A percentile compares a stretch with the other conserved stretches of the same genome.
Evolutionary conservation across 2,797 vertebrate species (phyloP).

Genomic region (Gambusia yucatana): DNA sequence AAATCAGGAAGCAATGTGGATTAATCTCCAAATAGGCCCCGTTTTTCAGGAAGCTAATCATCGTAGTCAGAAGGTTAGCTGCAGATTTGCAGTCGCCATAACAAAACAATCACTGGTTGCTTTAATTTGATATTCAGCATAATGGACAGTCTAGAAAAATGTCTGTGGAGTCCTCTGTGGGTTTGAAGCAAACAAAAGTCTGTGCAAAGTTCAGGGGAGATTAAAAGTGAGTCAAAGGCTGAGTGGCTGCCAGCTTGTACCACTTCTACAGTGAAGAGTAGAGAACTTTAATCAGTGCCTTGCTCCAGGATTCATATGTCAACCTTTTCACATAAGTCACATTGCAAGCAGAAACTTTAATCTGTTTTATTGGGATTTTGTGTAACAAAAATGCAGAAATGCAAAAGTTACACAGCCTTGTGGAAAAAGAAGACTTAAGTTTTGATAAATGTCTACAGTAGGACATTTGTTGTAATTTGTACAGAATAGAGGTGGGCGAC

Average conservation of each 20-base stretch:
- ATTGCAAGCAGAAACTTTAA: not conserved
- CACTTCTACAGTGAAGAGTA: not conserved
- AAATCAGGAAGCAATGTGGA: not conserved
- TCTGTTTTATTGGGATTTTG: not conserved
- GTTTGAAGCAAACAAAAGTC: not conserved
- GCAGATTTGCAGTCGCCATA: not conserved
- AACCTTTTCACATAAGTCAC: not conserved
- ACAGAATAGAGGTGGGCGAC: too few relatives aligned
- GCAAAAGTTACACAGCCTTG: too few relatives aligned
- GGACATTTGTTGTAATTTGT: too few relatives aligned
- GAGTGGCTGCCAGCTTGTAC: not conserved
- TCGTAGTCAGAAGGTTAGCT: not conserved
- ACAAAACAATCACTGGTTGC: not conserved
- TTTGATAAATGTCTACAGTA: too few relatives aligned
- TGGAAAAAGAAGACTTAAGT: too few relatives aligned
- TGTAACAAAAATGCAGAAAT: too few relatives aligned
- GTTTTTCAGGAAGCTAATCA: not conserved
- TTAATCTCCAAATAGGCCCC: not conserved
- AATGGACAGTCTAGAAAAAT: not conserved
- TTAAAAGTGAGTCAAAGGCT: constrained; percentile 59
- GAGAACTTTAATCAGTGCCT: not conserved
- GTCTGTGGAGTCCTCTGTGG: too few relatives aligned
- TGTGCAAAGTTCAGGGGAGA: constrained; percentile 63
- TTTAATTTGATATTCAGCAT: not conserved
- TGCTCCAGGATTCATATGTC: not conserved